Evolutionary conservation across 2,113 vertebrate genomes (phyloP), one percentile per base, ranked within the genome.

Genomic region (Lucifuga dentata): DNA sequence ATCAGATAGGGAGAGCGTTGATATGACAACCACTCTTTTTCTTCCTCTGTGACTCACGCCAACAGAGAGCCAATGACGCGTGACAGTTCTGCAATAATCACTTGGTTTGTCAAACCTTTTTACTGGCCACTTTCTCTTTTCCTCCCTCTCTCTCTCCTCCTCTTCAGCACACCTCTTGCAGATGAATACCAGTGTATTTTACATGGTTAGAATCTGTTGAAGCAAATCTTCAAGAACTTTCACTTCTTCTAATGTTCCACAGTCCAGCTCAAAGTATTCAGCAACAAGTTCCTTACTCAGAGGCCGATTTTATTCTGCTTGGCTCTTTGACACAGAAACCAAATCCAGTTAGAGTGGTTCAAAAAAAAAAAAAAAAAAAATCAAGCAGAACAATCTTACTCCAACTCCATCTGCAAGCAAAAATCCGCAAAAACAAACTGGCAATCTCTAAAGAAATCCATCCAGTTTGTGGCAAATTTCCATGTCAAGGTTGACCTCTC

Each of bases 41-140:
- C 76, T 79, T 87, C 82, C 73, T 73, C 71, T 68, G 19, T 68
- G 73, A 74, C 48, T 81, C 73, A 78, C 21, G 32, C 3, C 16
- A 55, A 46, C 19, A 17, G 17, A 73, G 40, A 39, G 11, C 29
- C 10, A 55, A 52, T 61, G 49, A 70, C 45, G 44, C 45, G 17
- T 53, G 20, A 62, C 33, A 32, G 8, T n/a, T n/a, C n/a, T 8
- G 12, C 51, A 32, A 51, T 48, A 64, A 29, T 76, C 80, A 74
- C 29, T 5, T 61, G 48, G 19, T 48, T 21, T 52, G 33, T 40
- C 29, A 36, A 53, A 50, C 5, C 6, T 65, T 58, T 20, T 19
- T 7, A 8, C 23, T 29, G 16, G 11, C 8, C 1, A 9, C 39
- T 64, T 59, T 55, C 71, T 73, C 24, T 43, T 52, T 53, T 36